Evolutionary conservation across 1,140 invertebrate genomes (phyloP), one percentile per base, ranked within the genome.

Genomic region (Listronotus bonariensis): DNA sequence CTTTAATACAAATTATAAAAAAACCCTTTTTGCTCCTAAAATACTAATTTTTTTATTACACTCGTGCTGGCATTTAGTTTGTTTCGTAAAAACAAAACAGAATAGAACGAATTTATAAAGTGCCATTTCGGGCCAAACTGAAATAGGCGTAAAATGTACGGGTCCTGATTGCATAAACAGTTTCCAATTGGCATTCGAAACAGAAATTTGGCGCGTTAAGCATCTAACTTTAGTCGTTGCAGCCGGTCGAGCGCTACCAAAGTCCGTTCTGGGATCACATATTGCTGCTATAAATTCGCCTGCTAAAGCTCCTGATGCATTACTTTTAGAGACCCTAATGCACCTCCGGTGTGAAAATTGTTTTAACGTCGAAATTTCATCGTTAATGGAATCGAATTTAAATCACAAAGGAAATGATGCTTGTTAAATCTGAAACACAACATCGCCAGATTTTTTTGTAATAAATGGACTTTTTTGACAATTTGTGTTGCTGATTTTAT

Each of bases 171-270:
- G 65, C 65, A 70, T 70, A 70, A 70, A 70, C 68, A 70, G 65
- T 70, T 67, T 70, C 68, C 68, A 70, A 70, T 70, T 66, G 68
- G 55, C 59, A 55, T 67, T 65, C 59, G 62, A 63, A 70, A 67
- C 68, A 58, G 66, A 67, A 67, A 43, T 66, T 66, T 26, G 56
- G 55, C 65, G 41, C 65, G 63, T 70, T 67, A 70, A 63, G 54
- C 55, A 59, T 64, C 65, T 54, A 63, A 70, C 48, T 70, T 70
- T 17, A 54, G 57, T 46, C 68, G 61, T 69, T 69, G 41, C 49
- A 55, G 40, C 57, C 65, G 65, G 66, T 70, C 65, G 51, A 64
- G 59, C 60, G 56, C 54, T 58, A 62, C 65, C 68, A 65, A 67
- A 70, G 68, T 67, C 68, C 68, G 66, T 64, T 67, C 41, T n/a